Base-by-base conservation (phyloP, 2,113 vertebrate species). In the Theristicus caerulescens region DNA sequence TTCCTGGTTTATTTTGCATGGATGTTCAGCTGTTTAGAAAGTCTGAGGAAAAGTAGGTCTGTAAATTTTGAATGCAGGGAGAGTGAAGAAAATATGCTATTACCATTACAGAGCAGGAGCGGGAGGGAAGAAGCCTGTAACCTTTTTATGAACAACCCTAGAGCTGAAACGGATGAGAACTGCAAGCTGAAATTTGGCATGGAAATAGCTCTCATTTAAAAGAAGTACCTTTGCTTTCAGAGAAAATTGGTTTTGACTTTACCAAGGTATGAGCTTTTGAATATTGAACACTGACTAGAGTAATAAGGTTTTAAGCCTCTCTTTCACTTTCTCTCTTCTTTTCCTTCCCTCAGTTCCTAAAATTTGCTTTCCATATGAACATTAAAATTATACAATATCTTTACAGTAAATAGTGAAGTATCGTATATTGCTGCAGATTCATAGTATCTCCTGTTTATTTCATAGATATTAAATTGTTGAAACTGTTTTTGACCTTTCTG, bases 151-250 rank as follows among this genome's bases (percentile, higher is more conserved):
- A 94, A 67, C 31, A 96, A 32, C 54, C 49, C 15, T 80, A 80
- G 36, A 91, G 71, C 32, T 80, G 82, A 90, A 94, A 90, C 58
- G 51, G 36, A 58, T 80, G 31, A 73, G 27, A 90, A 72, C 7
- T 80, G 62, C 54, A 84, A 93, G 46, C 46, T 77, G 11, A 93
- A 93, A 93, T 91, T 82, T 66, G 54, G 27, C 51, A 88, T 70
- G 58, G 62, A 95, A 97, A 96, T 92, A 88, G 51, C 55, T 95
- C 31, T 96, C 27, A 66, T 82, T 90, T 80, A 66, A 86, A 90
- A 90, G 29, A 71, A 79, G 17, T 70, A 57, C 11, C 25, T 93
- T 69, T 80, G 8, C 46, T 83, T 94, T 92, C 92, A 94, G 85
- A 83, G 34, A 92, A 95, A 90, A 93, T 92, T 91, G 31, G 2